Evolutionary conservation across 2,797 vertebrate species (phyloP).

Genomic region (Lutjanus argentimaculatus): DNA sequence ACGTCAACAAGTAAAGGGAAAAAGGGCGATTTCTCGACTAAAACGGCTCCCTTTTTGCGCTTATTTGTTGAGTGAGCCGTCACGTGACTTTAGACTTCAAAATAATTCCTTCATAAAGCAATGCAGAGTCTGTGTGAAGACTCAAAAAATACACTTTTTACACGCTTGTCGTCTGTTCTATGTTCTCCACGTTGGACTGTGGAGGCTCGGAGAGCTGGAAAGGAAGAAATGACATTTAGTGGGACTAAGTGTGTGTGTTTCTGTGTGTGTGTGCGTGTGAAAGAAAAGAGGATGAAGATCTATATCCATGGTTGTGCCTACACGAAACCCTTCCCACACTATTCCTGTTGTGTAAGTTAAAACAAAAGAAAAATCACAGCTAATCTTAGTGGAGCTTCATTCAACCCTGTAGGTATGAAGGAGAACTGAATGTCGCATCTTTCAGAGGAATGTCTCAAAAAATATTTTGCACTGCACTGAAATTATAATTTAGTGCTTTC

Average conservation of each 20-base stretch:
- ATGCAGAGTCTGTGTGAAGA: conserved; percentile 50
- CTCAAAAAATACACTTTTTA: conserved; percentile 55
- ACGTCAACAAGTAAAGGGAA: conserved; percentile 25
- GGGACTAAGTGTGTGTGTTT: not conserved
- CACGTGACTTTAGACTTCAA: conserved; percentile 45
- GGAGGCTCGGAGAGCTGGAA: conserved; percentile 23
- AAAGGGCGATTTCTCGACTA: conserved; percentile 6
- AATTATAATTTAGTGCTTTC: conserved; percentile 74
- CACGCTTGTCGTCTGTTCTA: conserved; percentile 41
- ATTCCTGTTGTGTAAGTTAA: conserved; percentile 28
- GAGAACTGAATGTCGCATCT: conserved; percentile 80
- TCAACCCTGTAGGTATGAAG: conserved; percentile 38
- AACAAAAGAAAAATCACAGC: conserved; percentile 13
- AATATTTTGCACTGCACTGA: conserved; percentile 82
- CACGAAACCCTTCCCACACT: conserved; percentile 46
- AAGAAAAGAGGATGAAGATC: conserved; percentile 22
- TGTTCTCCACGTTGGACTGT: conserved; percentile 30
- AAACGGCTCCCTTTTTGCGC: conserved; percentile 20
- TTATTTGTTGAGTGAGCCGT: conserved; percentile 41
- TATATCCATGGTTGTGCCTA: conserved; percentile 62
- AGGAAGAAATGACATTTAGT: conserved; percentile 8
- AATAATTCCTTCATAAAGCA: conserved; percentile 61
- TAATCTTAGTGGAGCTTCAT: conserved; percentile 24
- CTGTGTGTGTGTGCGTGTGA: conserved; percentile 21
- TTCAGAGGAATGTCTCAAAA: conserved; percentile 81